These are phyloP conservation scores for Megaleporinus macrocephalus DNA, from an alignment of 2,113 vertebrate species.

Conservation along the genomic window DNA sequence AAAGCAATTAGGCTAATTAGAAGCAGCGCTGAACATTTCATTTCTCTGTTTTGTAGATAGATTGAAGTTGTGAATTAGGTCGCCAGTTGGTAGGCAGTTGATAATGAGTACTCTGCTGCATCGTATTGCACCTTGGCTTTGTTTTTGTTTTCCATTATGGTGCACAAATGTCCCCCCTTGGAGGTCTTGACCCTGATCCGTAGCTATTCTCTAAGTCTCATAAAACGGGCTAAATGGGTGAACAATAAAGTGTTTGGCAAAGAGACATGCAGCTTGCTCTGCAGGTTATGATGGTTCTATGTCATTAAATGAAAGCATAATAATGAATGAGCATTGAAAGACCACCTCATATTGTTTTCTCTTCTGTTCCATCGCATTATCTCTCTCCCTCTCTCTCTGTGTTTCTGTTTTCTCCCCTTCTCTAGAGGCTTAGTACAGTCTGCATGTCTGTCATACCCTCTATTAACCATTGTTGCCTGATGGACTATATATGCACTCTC, in stretches of 20 bases:
- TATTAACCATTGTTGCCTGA: background rate
- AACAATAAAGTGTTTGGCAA: background rate
- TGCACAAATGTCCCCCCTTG: background rate
- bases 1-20: background rate
- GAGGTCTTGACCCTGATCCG: constrained; percentile 1
- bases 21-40: background rate
- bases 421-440: background rate
- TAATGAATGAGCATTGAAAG: background rate
- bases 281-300: background rate
- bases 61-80: constrained; percentile 11
- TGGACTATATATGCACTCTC: background rate
- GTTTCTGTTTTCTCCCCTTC: background rate
- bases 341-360: background rate
- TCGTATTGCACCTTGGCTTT: background rate
- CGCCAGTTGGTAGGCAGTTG: background rate
- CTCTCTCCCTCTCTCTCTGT: background rate
- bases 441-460: background rate
- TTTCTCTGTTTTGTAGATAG: background rate
- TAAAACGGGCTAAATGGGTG: constrained; percentile 1
- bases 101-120: background rate
- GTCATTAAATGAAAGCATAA: background rate
- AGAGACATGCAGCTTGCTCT: background rate
- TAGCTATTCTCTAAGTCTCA: background rate
- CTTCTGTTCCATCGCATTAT: background rate
- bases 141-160: background rate